These are phyloP conservation scores for Dioctria rufipes DNA, from an alignment of 2,888 invertebrate genomes.

Conservation along the genomic window DNA sequence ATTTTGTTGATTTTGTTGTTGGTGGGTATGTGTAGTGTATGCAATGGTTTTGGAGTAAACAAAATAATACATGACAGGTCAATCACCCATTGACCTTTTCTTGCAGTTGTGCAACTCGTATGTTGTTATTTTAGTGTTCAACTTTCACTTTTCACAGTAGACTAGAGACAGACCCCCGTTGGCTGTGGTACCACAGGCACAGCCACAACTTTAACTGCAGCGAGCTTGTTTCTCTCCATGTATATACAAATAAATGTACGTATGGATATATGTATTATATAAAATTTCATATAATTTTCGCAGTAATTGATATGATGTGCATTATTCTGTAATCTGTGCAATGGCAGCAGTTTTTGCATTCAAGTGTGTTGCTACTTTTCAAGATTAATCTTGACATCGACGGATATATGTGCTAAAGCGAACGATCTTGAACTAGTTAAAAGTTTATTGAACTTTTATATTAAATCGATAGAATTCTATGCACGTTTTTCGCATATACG, in stretches of 20 bases:
- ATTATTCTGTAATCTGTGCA: background rate
- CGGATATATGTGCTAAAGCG: slow-evolving; percentile 10
- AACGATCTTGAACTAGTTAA: slow-evolving; percentile 38
- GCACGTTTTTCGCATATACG: slow-evolving; percentile 15
- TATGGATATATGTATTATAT: too few relatives aligned
- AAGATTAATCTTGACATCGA: background rate
- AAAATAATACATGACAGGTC: slow-evolving; percentile 26
- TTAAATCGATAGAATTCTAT: slow-evolving; percentile 38
- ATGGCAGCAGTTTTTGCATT: background rate
- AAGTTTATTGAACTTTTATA: slow-evolving; percentile 52
- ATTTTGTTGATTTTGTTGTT: too few relatives aligned
- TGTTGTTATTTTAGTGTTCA: background rate
- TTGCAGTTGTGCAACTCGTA: background rate
- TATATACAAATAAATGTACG: too few relatives aligned
- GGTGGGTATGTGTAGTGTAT: slow-evolving; percentile 1
- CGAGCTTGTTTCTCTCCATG: too few relatives aligned
- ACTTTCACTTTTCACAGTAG: slow-evolving; percentile 8
- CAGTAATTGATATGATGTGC: background rate
- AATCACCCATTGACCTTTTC: slow-evolving; percentile 49
- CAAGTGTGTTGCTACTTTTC: background rate
- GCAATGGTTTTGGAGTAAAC: slow-evolving; percentile 8
- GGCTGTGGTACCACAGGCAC: too few relatives aligned
- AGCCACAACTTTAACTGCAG: too few relatives aligned
- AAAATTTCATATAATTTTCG: background rate
- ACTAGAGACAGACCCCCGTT: background rate